Conservation (phyloP, 2,797 vertebrate genomes). For the Oreochromis mossambicus region DNA sequence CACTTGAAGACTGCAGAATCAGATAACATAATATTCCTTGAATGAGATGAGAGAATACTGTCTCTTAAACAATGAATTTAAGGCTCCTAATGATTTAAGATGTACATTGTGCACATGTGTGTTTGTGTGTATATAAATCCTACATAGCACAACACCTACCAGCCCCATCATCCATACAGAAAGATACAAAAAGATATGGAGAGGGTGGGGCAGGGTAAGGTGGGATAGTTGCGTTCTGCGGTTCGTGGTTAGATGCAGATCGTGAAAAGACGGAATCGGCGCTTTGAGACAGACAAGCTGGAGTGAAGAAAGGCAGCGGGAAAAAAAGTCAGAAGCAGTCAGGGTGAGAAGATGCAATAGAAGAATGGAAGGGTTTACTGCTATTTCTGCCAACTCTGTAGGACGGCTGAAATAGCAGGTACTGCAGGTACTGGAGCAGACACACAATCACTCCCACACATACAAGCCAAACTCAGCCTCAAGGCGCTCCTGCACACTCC, state of each 20-base stretch:
- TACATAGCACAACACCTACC: slow-evolving; percentile 33
- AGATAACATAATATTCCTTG: neutral
- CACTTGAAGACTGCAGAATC: neutral
- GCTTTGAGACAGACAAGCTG: slow-evolving; percentile 15
- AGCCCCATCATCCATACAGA: slow-evolving; percentile 22
- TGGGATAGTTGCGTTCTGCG: neutral
- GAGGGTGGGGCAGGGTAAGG: neutral
- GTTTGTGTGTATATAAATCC: neutral
- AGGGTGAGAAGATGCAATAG: neutral
- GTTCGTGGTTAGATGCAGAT: neutral
- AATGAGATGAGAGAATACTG: neutral
- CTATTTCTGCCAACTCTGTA: slow-evolving; percentile 15
- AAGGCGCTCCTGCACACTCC: neutral
- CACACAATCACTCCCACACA: slow-evolving; percentile 24
- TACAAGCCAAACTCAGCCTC: slow-evolving; percentile 9
- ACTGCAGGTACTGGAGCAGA: slow-evolving; percentile 3
- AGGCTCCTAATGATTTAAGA: neutral
- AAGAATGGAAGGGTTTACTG: slow-evolving; percentile 34
- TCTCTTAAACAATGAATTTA: neutral
- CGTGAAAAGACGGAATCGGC: neutral
- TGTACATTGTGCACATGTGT: neutral
- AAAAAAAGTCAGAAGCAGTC: neutral
- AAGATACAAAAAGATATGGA: neutral
- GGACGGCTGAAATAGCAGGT: slow-evolving; percentile 24
- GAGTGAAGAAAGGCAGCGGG: slow-evolving; percentile 3